These are phyloP conservation scores for Rousettus madagascariensis DNA, from an alignment of 2,797 vertebrate genomes.

Conservation along the genomic window DNA sequence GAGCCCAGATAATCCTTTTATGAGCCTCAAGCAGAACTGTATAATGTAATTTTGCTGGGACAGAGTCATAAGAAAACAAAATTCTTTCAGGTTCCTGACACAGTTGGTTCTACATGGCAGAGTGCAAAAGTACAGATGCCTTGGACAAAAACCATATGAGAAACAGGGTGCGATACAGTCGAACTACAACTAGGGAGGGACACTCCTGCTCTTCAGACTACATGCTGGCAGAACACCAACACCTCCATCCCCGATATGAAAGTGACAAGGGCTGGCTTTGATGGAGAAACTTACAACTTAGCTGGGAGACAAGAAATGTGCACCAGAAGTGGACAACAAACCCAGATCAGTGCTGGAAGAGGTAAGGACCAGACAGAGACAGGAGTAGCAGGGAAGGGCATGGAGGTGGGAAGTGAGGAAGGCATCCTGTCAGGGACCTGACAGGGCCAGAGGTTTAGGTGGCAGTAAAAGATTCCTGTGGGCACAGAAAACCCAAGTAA, in stretches of 20 bases:
- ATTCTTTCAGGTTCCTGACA: constrained; percentile 9
- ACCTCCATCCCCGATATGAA: neutral
- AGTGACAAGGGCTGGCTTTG: neutral
- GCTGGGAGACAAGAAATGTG: neutral
- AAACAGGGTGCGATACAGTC: neutral
- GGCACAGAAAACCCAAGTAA: neutral
- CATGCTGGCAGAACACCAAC: neutral
- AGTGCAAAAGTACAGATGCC: neutral
- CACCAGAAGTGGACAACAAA: neutral
- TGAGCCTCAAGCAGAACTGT: neutral
- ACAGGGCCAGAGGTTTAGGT: neutral
- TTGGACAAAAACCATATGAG: neutral
- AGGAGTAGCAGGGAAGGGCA: neutral
- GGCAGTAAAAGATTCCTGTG: neutral
- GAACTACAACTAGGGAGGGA: neutral
- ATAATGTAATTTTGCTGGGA: neutral
- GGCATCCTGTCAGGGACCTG: neutral
- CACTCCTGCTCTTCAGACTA: neutral
- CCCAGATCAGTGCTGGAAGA: neutral
- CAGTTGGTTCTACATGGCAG: neutral
- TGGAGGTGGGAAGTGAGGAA: rapidly evolving
- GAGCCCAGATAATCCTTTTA: neutral
- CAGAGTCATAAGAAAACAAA: constrained; percentile 23
- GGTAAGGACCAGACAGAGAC: neutral
- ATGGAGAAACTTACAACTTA: neutral